A percentile compares a stretch with the other conserved stretches of the same genome.
These are phyloP conservation scores for Brachyistius frenatus DNA, from an alignment of 2,113 vertebrate genomes.

Conservation along the genomic window DNA sequence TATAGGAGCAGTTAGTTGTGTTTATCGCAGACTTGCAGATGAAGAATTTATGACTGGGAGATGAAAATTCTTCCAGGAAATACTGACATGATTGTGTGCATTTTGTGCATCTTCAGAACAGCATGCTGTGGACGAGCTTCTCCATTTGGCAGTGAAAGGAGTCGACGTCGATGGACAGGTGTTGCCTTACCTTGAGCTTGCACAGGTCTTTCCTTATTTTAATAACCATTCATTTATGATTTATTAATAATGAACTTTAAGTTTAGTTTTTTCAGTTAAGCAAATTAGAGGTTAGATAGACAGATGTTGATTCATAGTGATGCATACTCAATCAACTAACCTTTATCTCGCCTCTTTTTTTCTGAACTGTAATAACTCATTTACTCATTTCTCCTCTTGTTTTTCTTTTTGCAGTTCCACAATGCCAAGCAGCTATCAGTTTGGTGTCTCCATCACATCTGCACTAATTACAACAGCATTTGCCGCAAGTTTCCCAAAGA, in stretches of 20 bases:
- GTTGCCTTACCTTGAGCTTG: constrained; percentile 90
- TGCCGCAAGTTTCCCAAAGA: constrained; percentile 93
- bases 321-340: too few relatives aligned
- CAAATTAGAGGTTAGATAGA: too few relatives aligned
- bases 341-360: not conserved
- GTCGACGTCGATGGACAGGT: constrained; percentile 90
- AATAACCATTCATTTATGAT: not conserved
- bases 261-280: too few relatives aligned
- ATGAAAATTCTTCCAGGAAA: constrained; percentile 6
- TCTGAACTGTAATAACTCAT: not conserved
- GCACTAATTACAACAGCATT: constrained; percentile 93
- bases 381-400: constrained; percentile 5
- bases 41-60: not conserved
- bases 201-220: constrained; percentile 83
- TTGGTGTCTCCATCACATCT: constrained; percentile 94
- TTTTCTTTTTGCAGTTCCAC: constrained; percentile 84
- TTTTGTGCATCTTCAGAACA: constrained; percentile 83
- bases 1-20: not conserved
- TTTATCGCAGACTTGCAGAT: not conserved
- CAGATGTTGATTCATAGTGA: too few relatives aligned
- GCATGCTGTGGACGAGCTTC: constrained; percentile 89
- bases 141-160: constrained; percentile 85
- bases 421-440: constrained; percentile 89
- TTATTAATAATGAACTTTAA: not conserved
- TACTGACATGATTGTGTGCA: constrained; percentile 21